Conservation (phyloP, 2,888 invertebrate species). For the Erebia ligea region DNA sequence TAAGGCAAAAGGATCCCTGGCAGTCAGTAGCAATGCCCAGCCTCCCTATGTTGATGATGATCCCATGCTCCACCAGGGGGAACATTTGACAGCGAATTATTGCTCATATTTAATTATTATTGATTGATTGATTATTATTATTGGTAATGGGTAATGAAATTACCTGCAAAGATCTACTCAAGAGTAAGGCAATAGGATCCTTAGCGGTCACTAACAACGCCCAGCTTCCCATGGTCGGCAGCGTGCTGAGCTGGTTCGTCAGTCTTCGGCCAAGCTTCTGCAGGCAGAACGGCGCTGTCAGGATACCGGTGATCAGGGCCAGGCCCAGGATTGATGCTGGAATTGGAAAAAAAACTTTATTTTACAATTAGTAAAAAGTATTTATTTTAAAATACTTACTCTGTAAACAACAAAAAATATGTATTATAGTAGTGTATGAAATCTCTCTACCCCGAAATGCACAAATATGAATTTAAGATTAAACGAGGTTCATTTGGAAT, state of each 20-base stretch:
- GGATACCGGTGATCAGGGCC: constrained; percentile 82
- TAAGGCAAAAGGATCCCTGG: constrained; percentile 64
- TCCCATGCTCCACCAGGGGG: no score
- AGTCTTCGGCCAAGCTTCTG: constrained; percentile 81
- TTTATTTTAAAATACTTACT: no score
- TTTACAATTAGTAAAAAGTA: no score
- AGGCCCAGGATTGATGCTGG: constrained; percentile 84
- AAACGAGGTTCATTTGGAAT: no score
- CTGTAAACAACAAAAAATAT: no score
- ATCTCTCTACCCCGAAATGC: no score
- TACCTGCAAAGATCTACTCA: constrained; percentile 68
- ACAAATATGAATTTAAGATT: no score
- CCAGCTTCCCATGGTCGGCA: constrained; percentile 83
- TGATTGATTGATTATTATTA: background rate
- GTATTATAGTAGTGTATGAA: no score
- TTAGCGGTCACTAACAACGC: constrained; percentile 74
- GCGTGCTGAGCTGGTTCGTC: constrained; percentile 80
- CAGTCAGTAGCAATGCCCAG: constrained; percentile 80
- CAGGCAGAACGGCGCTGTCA: constrained; percentile 78
- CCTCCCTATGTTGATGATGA: no score
- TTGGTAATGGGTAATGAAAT: background rate
- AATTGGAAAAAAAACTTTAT: constrained; percentile 46
- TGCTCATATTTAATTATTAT: no score
- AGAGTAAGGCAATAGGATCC: constrained; percentile 61
- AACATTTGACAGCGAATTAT: no score